A percentile compares a stretch with the other conserved stretches of the same genome.
Evolutionary conservation across 2,888 invertebrate genomes (phyloP).

Genomic region (Agrochola circellaris): DNA sequence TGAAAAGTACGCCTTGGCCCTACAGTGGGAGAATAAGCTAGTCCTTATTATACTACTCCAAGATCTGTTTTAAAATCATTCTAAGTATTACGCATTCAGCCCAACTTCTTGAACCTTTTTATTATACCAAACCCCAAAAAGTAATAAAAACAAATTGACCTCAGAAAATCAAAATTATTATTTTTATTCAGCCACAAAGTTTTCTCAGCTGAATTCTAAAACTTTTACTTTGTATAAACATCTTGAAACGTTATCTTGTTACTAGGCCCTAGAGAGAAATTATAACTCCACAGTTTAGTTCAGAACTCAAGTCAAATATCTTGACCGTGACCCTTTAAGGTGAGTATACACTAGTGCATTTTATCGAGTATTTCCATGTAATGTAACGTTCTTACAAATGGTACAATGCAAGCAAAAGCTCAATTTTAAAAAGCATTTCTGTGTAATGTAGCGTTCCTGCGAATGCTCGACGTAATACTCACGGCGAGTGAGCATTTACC

Average conservation of each 20-base stretch:
- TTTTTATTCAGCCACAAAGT: conserved; percentile 45
- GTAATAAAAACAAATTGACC: conserved; percentile 49
- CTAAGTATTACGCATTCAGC: conserved; percentile 22
- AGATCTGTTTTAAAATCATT: conserved; percentile 12
- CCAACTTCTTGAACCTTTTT: conserved; percentile 14
- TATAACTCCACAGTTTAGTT: conserved; percentile 40
- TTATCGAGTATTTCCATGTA: too few species aligned
- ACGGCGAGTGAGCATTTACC: too few species aligned
- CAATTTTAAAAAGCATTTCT: too few species aligned
- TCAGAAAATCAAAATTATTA: conserved; percentile 47
- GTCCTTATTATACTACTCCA: background rate
- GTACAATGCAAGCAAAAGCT: too few species aligned
- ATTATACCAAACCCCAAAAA: conserved; percentile 24
- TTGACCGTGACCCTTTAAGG: conserved; percentile 39
- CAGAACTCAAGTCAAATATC: conserved; percentile 30
- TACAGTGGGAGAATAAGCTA: background rate
- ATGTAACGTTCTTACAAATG: too few species aligned
- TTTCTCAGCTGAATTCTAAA: conserved; percentile 41
- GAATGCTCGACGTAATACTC: too few species aligned
- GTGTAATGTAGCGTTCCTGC: too few species aligned
- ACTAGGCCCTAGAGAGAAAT: conserved; percentile 42
- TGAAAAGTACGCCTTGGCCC: background rate
- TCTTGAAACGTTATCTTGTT: conserved; percentile 41
- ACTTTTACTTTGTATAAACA: conserved; percentile 52
- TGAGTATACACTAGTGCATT: too few species aligned